A percentile compares a stretch with the other conserved stretches of the same genome.
Conservation (phyloP, 2,113 vertebrate genomes). For the Amblyornis subalaris region DNA sequence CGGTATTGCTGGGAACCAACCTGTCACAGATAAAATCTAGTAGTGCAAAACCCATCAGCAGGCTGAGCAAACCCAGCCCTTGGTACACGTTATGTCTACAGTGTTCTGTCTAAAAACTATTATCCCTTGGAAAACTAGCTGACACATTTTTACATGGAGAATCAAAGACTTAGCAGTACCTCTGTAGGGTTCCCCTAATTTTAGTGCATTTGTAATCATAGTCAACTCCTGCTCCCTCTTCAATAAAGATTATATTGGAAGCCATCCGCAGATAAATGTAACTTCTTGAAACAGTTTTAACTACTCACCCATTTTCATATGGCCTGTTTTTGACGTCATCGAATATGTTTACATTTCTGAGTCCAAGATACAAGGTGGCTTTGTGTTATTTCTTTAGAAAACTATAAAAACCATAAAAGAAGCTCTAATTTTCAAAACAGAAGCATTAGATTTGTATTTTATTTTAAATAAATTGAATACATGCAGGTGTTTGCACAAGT, state of each 20-base stretch:
- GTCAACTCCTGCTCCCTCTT: background rate
- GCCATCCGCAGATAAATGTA: background rate
- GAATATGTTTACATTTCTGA: background rate
- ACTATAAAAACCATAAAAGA: background rate
- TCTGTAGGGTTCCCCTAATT: background rate
- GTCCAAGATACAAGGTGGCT: background rate
- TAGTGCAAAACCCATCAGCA: background rate
- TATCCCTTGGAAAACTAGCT: background rate
- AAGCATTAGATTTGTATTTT: background rate
- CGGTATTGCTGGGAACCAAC: fast-evolving
- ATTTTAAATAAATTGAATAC: background rate
- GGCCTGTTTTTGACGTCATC: background rate
- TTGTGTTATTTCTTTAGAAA: background rate
- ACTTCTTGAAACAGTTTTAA: background rate
- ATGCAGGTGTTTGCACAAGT: background rate
- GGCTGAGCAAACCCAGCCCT: background rate
- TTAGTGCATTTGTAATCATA: background rate
- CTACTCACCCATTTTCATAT: fast-evolving
- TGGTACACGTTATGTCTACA: fast-evolving
- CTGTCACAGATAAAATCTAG: background rate
- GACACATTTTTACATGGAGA: background rate
- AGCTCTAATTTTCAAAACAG: background rate
- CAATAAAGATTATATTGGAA: background rate
- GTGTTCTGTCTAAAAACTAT: background rate
- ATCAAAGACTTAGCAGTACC: background rate